phyloP scores from a whole-genome alignment of 2,888 invertebrate species.

The Ptychoptera albimana region DNA sequence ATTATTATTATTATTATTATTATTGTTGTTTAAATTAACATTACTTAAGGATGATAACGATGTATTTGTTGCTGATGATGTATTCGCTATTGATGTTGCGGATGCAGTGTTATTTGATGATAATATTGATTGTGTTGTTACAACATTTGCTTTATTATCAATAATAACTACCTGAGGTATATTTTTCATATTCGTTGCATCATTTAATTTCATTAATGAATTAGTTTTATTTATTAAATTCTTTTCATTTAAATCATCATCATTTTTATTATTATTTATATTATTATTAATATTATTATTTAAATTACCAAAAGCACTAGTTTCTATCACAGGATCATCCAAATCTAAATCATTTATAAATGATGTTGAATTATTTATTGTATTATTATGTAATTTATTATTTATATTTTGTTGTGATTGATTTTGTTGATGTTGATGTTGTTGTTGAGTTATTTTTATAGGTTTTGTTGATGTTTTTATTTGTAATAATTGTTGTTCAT shows the following conservation, averaged over 20 bases:
- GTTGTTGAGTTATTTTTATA: constrained; percentile 1
- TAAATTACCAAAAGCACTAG: constrained; percentile 21
- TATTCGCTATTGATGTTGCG: background rate
- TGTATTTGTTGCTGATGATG: background rate
- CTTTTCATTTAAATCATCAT: background rate
- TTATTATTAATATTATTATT: constrained; percentile 12
- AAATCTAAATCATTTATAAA: constrained; percentile 29
- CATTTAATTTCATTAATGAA: too few relatives aligned
- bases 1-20: constrained; percentile 2
- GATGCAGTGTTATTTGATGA: background rate
- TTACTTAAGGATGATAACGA: background rate
- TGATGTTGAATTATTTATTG: constrained; percentile 21
- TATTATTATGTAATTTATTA: constrained; percentile 4
- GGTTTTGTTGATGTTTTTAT: background rate
- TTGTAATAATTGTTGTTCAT: constrained; percentile 3
- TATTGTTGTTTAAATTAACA: constrained; percentile 1
- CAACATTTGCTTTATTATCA: background rate
- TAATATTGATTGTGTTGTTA: background rate
- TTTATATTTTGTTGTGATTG: background rate
- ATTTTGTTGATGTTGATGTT: background rate
- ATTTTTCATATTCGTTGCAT: too few relatives aligned
- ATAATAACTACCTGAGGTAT: too few relatives aligned
- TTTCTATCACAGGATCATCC: constrained; percentile 24
- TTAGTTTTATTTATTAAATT: too few relatives aligned
- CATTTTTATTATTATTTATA: constrained; percentile 1